phyloP scores from a whole-genome alignment of 2,888 invertebrate genomes.

The Quadriops clusia region DNA sequence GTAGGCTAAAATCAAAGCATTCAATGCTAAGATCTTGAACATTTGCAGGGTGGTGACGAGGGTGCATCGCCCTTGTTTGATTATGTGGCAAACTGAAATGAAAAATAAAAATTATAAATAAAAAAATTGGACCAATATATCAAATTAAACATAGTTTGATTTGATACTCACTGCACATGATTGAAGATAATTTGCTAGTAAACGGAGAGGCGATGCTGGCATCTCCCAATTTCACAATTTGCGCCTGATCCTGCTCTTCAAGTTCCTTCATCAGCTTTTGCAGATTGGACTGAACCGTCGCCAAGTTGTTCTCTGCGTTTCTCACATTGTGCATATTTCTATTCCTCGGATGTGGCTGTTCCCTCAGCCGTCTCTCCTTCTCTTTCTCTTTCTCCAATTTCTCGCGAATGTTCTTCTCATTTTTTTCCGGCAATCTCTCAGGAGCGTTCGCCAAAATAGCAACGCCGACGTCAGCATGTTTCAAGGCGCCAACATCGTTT shows the following conservation, averaged over 20 bases:
- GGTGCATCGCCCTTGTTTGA: conserved; percentile 98
- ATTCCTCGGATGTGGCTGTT: conserved; percentile 20
- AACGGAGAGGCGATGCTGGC: conserved; percentile 99
- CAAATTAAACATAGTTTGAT: conserved; percentile 3
- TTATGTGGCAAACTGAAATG: conserved; percentile 88
- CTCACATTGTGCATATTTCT: conserved; percentile 20
- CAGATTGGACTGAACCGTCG: conserved; percentile 31
- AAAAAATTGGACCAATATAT: conserved; percentile 5
- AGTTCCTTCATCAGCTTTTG: conserved; percentile 71
- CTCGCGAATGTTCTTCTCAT: conserved; percentile 24
- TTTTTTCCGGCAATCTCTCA: conserved; percentile 39
- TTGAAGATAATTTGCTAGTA: conserved; percentile 92
- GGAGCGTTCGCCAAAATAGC: conserved; percentile 80
- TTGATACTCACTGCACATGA: conserved; percentile 72
- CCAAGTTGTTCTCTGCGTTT: conserved; percentile 20
- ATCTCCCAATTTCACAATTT: conserved; percentile 91
- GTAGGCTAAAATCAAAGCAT: conserved; percentile 95
- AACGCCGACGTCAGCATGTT: conserved; percentile 96
- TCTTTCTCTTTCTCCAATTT: conserved; percentile 25
- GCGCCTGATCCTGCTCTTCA: conserved; percentile 75
- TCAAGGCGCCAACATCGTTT: conserved; percentile 97
- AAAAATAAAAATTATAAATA: conserved; percentile 5
- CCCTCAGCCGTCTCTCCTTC: conserved; percentile 16
- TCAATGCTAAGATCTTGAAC: conserved; percentile 98
- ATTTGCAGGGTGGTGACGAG: conserved; percentile 98